Base-by-base conservation (phyloP, 2,888 invertebrate genomes). In the Synergus umbraculus region DNA sequence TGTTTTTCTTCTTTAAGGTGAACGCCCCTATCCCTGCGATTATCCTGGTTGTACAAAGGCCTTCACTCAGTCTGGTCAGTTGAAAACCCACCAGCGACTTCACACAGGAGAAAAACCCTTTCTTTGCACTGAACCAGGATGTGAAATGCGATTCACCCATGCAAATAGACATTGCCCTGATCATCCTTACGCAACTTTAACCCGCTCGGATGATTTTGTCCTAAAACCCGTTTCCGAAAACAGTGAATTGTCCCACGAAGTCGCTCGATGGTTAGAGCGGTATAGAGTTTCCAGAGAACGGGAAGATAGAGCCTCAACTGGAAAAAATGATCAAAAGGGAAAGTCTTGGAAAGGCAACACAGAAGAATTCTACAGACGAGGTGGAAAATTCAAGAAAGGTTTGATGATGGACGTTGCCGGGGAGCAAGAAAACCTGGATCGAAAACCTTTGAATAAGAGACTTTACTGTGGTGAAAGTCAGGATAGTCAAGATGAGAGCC, bases 31-130 rank as follows among this genome's bases (percentile, higher is more conserved):
- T 88, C 92, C 93, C 0, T 96, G 96, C 91, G 96, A 96, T 90
- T 96, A 94, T 90, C 96, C 96, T 8, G 94, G 95, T 37, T 96
- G 96, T 88, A 93, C 94, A 1, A 94, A 95, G 88, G 95, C 95
- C 41, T 96, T 96, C 88, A 95, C 96, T 13, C 96, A 96, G 89
- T 96, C 96, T 81, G 96, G 96, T 0, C 96, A 96, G 87, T 90
- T 96, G 58, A 96, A 96, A 90, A 96, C 96, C 0, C 96, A 96
- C 89, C 96, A 96, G 87, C 92, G 96, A 83, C 92, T 96, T 2
- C 96, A 96, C 88, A 96, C 96, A 0, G 96, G 96, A 43, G 96
- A 96, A 88, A 96, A 96, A 87, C 96, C 96, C 3, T 96, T 96
- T 89, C 92, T 95, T 43, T 96, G 96, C 91, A 93, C 94, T 4